These are phyloP conservation scores for Galagoides demidoff DNA, from an alignment of 2,797 vertebrate genomes.

Conservation along the genomic window DNA sequence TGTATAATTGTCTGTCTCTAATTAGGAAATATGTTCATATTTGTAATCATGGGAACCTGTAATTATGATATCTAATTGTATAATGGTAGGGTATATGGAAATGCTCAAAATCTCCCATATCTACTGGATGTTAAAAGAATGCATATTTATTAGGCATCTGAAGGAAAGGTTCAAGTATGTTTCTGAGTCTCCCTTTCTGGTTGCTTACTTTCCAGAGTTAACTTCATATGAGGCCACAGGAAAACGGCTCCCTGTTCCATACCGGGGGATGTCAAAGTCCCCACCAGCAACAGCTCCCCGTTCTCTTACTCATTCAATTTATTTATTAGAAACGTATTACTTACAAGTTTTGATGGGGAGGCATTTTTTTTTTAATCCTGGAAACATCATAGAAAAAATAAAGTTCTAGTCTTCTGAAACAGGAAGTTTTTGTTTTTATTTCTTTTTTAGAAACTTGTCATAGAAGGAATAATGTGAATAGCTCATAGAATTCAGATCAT, in stretches of 20 bases:
- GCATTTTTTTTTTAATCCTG: not conserved
- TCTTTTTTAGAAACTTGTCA: conserved; percentile 61
- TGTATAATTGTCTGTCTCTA: conserved; percentile 76
- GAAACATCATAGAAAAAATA: not conserved
- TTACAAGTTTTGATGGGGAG: not conserved
- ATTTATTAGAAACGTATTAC: not conserved
- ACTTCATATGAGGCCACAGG: not conserved
- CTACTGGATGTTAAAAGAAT: conserved; percentile 69
- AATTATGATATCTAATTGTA: conserved; percentile 82
- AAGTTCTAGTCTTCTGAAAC: not conserved
- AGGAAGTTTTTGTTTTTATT: not conserved
- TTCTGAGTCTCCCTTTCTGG: not conserved
- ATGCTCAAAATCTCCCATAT: conserved; percentile 81
- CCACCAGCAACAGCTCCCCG: not conserved
- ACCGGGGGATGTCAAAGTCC: not conserved
- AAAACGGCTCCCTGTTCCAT: not conserved
- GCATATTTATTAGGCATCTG: not conserved
- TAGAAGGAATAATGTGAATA: conserved; percentile 10
- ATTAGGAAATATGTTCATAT: conserved; percentile 83
- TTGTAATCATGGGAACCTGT: conserved; percentile 85
- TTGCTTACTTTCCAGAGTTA: not conserved
- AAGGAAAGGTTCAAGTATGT: not conserved
- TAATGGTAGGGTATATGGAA: conserved; percentile 77
- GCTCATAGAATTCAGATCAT: not conserved
- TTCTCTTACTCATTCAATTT: not conserved